These are phyloP conservation scores for Lepeophtheirus nordmannii DNA, from an alignment of 2,888 invertebrate species.

Conservation along the genomic window DNA sequence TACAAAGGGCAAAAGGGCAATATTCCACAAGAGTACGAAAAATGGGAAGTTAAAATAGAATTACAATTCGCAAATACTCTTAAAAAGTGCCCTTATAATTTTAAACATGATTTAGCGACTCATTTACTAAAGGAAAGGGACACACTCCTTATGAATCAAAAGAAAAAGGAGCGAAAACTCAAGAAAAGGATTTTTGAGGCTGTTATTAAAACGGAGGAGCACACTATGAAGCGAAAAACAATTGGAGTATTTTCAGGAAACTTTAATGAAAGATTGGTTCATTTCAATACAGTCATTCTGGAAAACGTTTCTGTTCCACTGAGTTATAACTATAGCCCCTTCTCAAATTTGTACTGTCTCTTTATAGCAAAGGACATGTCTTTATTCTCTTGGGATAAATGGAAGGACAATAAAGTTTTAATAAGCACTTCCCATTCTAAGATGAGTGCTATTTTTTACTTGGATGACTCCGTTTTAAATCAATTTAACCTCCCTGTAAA, in stretches of 20 bases:
- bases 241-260: background rate
- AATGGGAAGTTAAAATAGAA: conserved; percentile 2
- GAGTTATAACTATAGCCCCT: background rate
- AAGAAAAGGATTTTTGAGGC: background rate
- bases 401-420: background rate
- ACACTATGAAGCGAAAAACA: background rate
- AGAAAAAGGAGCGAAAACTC: background rate
- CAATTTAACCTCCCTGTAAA: background rate
- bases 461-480: background rate
- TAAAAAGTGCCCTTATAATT: background rate
- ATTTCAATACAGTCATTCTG: background rate
- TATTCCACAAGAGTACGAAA: background rate
- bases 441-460: background rate
- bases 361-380: background rate
- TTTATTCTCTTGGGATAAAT: background rate
- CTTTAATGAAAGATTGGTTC: background rate
- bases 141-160: background rate
- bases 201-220: background rate
- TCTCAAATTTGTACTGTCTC: background rate
- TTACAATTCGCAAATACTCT: background rate
- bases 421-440: background rate
- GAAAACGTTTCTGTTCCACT: background rate
- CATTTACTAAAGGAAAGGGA: background rate
- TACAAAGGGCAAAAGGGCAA: background rate
- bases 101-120: background rate